These are phyloP conservation scores for Trachymyrmex septentrionalis DNA, from an alignment of 1,140 invertebrate genomes.

Conservation along the genomic window DNA sequence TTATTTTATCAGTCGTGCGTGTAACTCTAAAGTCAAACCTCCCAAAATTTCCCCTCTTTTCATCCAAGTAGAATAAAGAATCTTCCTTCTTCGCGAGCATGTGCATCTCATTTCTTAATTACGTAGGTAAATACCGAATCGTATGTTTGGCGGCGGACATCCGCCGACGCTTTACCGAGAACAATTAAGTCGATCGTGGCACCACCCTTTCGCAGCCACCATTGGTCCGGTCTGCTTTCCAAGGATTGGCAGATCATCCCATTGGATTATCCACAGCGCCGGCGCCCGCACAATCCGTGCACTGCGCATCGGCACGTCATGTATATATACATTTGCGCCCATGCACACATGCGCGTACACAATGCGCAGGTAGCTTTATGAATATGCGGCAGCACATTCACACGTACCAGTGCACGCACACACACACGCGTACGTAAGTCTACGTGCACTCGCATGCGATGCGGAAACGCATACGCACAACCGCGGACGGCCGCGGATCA, in stretches of 20 bases:
- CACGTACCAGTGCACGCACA: no score
- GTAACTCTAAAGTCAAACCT: neutral
- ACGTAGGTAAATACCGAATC: constrained; percentile 12
- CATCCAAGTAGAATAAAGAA: neutral
- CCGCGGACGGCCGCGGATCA: constrained; percentile 32
- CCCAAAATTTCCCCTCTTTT: neutral
- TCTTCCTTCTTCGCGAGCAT: neutral
- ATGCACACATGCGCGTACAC: constrained; percentile 20
- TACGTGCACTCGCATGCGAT: constrained; percentile 36
- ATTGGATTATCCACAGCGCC: constrained; percentile 86
- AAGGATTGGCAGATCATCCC: constrained; percentile 85
- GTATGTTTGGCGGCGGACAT: constrained; percentile 35
- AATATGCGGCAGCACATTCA: neutral
- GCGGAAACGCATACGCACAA: constrained; percentile 51
- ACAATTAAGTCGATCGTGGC: constrained; percentile 67
- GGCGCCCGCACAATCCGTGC: constrained; percentile 77
- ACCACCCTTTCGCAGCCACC: constrained; percentile 73
- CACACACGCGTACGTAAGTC: neutral
- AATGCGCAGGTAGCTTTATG: constrained; percentile 29
- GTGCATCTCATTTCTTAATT: constrained; percentile 5
- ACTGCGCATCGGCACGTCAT: constrained; percentile 68
- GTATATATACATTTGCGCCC: neutral
- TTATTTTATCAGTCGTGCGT: neutral
- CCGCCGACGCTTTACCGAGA: constrained; percentile 15
- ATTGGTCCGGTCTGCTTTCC: constrained; percentile 81